Percentiles rank a stretch among this genome's conserved stretches.
These are phyloP conservation scores for Leistus spinibarbis DNA, from an alignment of 2,888 invertebrate genomes.

Conservation along the genomic window DNA sequence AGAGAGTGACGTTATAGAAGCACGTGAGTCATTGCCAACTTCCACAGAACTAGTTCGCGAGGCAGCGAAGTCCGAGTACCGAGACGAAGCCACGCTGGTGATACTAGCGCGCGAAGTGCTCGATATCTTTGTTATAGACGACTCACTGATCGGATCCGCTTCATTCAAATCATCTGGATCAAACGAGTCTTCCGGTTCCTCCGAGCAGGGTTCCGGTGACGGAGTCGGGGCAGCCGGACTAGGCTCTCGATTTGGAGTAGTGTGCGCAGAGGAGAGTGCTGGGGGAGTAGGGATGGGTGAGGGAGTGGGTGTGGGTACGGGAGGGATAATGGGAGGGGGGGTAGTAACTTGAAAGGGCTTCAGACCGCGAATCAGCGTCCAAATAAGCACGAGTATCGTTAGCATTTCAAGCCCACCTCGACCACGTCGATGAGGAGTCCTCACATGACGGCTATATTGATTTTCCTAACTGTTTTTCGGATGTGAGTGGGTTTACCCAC, in stretches of 20 bases:
- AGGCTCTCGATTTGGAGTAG: constrained; percentile 52
- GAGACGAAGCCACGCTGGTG: constrained; percentile 42
- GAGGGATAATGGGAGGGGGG: constrained; percentile 43
- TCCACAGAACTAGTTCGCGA: constrained; percentile 57
- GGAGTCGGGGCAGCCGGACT: constrained; percentile 59
- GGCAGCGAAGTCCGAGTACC: constrained; percentile 51
- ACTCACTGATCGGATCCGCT: constrained; percentile 40
- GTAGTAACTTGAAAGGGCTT: constrained; percentile 47
- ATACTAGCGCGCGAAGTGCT: constrained; percentile 47
- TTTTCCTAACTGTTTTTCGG: constrained; percentile 12
- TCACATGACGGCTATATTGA: constrained; percentile 29
- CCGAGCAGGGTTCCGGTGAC: constrained; percentile 53
- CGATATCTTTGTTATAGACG: constrained; percentile 51
- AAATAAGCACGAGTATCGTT: constrained; percentile 67
- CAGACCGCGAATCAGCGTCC: constrained; percentile 67
- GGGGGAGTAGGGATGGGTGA: constrained; percentile 57
- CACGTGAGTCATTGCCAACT: constrained; percentile 55
- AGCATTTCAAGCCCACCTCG: constrained; percentile 57
- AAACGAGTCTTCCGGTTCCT: constrained; percentile 37
- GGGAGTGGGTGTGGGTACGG: constrained; percentile 39
- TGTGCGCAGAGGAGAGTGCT: constrained; percentile 61
- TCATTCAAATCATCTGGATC: constrained; percentile 25
- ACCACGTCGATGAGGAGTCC: constrained; percentile 12
- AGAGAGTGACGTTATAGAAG: constrained; percentile 56
- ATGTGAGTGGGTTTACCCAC: not conserved